These are phyloP conservation scores for Ophion obscuratus DNA, from an alignment of 2,888 invertebrate genomes.

Conservation along the genomic window DNA sequence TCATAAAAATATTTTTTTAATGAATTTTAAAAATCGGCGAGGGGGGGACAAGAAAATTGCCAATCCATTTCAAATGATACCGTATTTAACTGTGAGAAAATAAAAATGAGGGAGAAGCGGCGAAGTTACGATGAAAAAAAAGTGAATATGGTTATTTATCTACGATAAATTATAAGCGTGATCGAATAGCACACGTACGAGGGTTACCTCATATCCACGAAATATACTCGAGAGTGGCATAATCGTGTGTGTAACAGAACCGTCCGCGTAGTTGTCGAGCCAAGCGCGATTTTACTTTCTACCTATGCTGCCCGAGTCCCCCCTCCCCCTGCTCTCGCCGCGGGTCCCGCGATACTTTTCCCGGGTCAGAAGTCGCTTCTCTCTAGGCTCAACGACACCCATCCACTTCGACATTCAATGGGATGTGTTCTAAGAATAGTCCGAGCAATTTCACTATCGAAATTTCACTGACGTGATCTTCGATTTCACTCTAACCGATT, in stretches of 20 bases:
- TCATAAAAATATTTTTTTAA: too few relatives aligned
- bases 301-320: conserved; percentile 50
- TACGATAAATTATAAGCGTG: conserved; percentile 61
- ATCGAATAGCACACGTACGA: conserved; percentile 38
- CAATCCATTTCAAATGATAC: background rate
- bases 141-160: conserved; percentile 43
- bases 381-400: conserved; percentile 53
- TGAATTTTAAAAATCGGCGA: background rate
- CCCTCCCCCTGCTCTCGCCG: background rate
- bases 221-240: conserved; percentile 51
- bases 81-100: background rate
- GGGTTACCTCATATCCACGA: conserved; percentile 65
- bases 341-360: conserved; percentile 61
- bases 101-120: background rate
- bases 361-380: conserved; percentile 68
- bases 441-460: conserved; percentile 20
- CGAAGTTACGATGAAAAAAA: background rate
- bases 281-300: conserved; percentile 67
- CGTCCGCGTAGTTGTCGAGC: conserved; percentile 41
- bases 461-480: conserved; percentile 29
- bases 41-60: too few relatives aligned
- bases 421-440: conserved; percentile 54
- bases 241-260: conserved; percentile 44
- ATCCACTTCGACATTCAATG: conserved; percentile 59
- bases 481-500: conserved; percentile 26